Evolutionary conservation across 2,113 vertebrate genomes (phyloP).

Genomic region (Indri indri): DNA sequence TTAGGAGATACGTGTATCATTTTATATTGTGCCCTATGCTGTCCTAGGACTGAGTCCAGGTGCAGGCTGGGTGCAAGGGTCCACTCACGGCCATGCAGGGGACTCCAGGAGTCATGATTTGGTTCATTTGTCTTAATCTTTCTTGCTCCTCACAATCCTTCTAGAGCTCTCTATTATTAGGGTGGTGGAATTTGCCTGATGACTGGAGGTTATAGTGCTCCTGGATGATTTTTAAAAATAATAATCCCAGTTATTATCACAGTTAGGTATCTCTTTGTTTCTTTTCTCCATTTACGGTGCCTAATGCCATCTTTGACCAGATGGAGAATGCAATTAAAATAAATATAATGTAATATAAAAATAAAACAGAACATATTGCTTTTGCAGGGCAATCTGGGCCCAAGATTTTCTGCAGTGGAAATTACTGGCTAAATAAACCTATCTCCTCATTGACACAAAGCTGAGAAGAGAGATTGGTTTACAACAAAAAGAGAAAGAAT

Average conservation of each 20-base stretch:
- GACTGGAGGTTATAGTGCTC: constrained; percentile 34
- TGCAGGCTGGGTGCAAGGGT: background rate
- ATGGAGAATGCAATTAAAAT: constrained; percentile 73
- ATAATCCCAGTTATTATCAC: constrained; percentile 11
- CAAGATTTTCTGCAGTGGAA: constrained; percentile 72
- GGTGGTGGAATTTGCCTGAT: background rate
- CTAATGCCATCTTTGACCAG: constrained; percentile 77
- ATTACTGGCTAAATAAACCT: constrained; percentile 75
- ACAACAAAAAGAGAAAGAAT: constrained; percentile 63
- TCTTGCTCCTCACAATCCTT: background rate
- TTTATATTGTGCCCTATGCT: background rate
- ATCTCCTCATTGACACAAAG: constrained; percentile 74
- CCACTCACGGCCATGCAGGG: background rate
- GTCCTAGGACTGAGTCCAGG: background rate
- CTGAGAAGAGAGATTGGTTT: constrained; percentile 65
- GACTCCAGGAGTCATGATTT: background rate
- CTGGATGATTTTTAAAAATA: constrained; percentile 11
- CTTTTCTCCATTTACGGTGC: constrained; percentile 65
- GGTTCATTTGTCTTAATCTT: background rate
- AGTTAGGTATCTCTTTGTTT: constrained; percentile 61
- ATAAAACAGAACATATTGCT: constrained; percentile 76
- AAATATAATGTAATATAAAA: constrained; percentile 80
- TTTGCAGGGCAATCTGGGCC: constrained; percentile 72
- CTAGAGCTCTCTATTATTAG: background rate
- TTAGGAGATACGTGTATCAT: background rate